Base-by-base conservation (phyloP, 2,888 invertebrate species). In the Apotomis capreana region DNA sequence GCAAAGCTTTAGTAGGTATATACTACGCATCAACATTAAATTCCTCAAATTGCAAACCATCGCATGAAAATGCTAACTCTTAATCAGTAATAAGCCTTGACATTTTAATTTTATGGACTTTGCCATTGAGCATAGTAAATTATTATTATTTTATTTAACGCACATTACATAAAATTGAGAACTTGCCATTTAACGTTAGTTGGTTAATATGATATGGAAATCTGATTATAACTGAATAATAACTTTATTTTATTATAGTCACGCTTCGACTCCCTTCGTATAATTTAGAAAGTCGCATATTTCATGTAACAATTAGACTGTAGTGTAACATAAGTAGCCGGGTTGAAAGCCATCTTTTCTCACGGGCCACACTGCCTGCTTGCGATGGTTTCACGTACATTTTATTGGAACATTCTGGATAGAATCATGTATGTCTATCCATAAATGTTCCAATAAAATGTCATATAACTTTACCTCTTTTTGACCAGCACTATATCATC, bases 301-400 rank as follows among this genome's bases (percentile, higher is more conserved):
- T 68, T 70, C 65, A 69, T 69, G 73, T 68, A 75, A 74, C 74
- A 73, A 75, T 75, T 74, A 74, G 61, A 71, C 74, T 51, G 40
- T 40, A 68, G 75, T 76, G 80, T 74, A 78, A 77, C 71, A 54
- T 76, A 73, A 75, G 74, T 69, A 75, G 67, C 70, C 74, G 70
- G 65, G 65, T 77, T 80, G 79, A 78, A 83, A 82, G 78, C 78
- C 74, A 81, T 81, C 77, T 76, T 26, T 69, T 59, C 61, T 36
- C 61, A 62, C 61, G 58, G 58, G 69, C 71, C 76, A 46, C 49
- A 61, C 44, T 40, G 46, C 37, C n/a, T 6, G 5, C 58, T 61
- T 46, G 5, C 6, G 5, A 49, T 10, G 9, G 49, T 8, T 49
- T 9, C 10, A 49, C 1, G 49, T 49, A 10, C 12, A 49, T 49